These are phyloP conservation scores for Rhinichthys osculus DNA, from an alignment of 2,797 vertebrate species.

Conservation along the genomic window DNA sequence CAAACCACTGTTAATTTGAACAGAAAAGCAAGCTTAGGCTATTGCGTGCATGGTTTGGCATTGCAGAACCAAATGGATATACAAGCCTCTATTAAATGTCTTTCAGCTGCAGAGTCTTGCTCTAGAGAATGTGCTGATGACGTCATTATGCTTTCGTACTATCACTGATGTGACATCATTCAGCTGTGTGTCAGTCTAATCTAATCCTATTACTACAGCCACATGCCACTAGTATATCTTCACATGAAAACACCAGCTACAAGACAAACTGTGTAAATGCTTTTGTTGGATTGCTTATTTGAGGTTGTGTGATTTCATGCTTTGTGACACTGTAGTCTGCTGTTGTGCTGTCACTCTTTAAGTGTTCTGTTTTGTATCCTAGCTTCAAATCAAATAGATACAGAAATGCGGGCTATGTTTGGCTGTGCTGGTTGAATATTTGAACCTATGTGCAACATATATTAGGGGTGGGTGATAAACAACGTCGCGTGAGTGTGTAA, in stretches of 20 bases:
- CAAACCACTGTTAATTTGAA: too few relatives aligned
- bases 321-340: constrained; percentile 5
- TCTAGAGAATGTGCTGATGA: constrained; percentile 45
- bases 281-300: constrained; percentile 11
- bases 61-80: neutral
- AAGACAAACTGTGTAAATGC: neutral
- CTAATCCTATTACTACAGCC: constrained; percentile 73
- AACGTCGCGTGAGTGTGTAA: too few relatives aligned
- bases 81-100: neutral
- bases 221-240: constrained; percentile 62
- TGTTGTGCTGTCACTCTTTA: neutral
- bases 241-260: constrained; percentile 14
- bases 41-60: too few relatives aligned
- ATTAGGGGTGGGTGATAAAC: neutral
- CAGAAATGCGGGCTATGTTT: constrained; percentile 7
- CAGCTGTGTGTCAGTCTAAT: constrained; percentile 69
- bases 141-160: constrained; percentile 18
- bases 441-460: neutral
- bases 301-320: constrained; percentile 4
- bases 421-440: neutral
- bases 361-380: neutral
- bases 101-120: neutral
- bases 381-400: constrained; percentile 8
- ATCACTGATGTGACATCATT: constrained; percentile 72
- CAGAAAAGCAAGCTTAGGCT: too few relatives aligned